A percentile compares a stretch with the other conserved stretches of the same genome.
Evolutionary conservation across 2,888 invertebrate genomes (phyloP).

Genomic region (Hypolimnas misippus): DNA sequence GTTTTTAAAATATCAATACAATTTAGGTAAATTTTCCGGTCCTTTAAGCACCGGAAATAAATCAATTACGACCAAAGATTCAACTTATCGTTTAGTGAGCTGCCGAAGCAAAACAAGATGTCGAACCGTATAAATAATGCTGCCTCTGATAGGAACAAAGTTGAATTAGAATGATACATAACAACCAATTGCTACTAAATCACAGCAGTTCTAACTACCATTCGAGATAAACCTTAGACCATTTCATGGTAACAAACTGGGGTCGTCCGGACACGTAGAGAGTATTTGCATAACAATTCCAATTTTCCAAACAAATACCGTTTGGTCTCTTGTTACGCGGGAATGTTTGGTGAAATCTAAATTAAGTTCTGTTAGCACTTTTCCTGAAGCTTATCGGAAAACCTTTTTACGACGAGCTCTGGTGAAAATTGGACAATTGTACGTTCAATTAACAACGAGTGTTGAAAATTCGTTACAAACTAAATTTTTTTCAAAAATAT

Average conservation of each 20-base stretch:
- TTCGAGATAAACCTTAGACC: constrained; percentile 21
- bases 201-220: not conserved
- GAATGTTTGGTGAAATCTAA: constrained; percentile 20
- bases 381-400: constrained; percentile 7
- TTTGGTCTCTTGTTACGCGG: constrained; percentile 18
- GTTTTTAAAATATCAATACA: too few species aligned
- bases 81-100: too few species aligned
- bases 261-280: constrained; percentile 23
- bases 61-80: too few species aligned
- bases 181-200: constrained; percentile 12
- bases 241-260: constrained; percentile 11
- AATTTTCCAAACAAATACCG: constrained; percentile 46
- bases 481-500: too few species aligned
- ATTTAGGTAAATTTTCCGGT: too few species aligned
- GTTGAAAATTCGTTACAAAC: too few species aligned
- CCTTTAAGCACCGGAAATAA: too few species aligned
- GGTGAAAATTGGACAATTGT: not conserved
- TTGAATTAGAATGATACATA: too few species aligned
- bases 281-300: constrained; percentile 49
- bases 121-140: not conserved
- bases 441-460: too few species aligned
- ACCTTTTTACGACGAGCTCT: not conserved
- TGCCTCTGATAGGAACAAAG: not conserved
- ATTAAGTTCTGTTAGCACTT: constrained; percentile 27
- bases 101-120: too few species aligned